A percentile compares a stretch with the other conserved stretches of the same genome.
Conservation (phyloP, 2,797 vertebrate species). For the Brotula barbata region DNA sequence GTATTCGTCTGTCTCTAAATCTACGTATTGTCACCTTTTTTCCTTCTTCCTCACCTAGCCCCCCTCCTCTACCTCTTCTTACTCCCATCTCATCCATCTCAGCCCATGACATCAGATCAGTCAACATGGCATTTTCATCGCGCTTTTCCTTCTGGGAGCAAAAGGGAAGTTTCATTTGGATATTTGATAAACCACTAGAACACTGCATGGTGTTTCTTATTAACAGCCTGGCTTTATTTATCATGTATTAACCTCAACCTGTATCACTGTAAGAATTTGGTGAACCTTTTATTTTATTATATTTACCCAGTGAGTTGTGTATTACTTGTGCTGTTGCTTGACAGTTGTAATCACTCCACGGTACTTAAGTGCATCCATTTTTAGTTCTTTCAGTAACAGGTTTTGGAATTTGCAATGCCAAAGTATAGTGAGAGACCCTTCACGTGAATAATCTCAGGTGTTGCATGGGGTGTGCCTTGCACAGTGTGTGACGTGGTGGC, state of each 20-base stretch:
- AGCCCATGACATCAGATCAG: slow-evolving; percentile 79
- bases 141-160: slow-evolving; percentile 99
- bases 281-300: not conserved
- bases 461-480: slow-evolving; percentile 57
- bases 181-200: slow-evolving; percentile 40
- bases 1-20: slow-evolving; percentile 56
- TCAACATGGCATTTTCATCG: slow-evolving; percentile 95
- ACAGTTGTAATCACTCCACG: not conserved
- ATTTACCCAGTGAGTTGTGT: not conserved
- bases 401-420: no score
- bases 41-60: slow-evolving; percentile 49
- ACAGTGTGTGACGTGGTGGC: slow-evolving; percentile 21
- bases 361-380: not conserved
- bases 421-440: not conserved
- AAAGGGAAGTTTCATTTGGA: slow-evolving; percentile 91
- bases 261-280: slow-evolving; percentile 10
- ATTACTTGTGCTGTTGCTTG: not conserved
- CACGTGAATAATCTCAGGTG: not conserved
- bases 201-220: slow-evolving; percentile 58
- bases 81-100: slow-evolving; percentile 70
- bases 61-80: slow-evolving; percentile 32
- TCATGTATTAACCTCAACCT: slow-evolving; percentile 19
- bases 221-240: slow-evolving; percentile 23
- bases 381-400: not conserved
- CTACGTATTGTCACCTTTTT: slow-evolving; percentile 53